Evolutionary conservation across 2,113 vertebrate genomes (phyloP).

Genomic region (Lynx canadensis): DNA sequence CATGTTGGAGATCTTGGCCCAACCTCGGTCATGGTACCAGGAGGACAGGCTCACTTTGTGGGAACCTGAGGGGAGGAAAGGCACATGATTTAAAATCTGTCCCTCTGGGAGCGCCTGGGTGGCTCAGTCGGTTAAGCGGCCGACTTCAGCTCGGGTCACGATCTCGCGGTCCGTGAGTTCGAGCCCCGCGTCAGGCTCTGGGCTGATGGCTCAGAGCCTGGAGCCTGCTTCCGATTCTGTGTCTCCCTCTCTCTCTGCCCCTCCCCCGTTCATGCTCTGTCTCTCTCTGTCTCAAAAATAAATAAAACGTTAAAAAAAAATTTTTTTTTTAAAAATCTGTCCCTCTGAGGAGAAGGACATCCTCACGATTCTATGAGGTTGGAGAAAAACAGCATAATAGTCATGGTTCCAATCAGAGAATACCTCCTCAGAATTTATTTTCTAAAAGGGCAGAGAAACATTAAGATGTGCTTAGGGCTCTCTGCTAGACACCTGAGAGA

Average conservation of each 20-base stretch:
- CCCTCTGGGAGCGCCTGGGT: neutral
- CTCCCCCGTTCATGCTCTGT: too few species aligned
- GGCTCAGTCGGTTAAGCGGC: too few species aligned
- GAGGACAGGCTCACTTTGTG: slow-evolving; percentile 88
- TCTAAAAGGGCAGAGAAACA: neutral
- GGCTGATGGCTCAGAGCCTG: too few species aligned
- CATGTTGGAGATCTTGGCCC: slow-evolving; percentile 89
- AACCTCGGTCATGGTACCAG: slow-evolving; percentile 91
- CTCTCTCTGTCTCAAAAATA: too few species aligned
- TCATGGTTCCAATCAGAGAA: neutral
- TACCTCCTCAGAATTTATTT: neutral
- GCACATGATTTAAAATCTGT: neutral
- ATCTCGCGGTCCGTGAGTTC: too few species aligned
- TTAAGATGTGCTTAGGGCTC: neutral
- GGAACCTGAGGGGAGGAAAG: slow-evolving; percentile 78
- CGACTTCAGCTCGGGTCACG: too few species aligned
- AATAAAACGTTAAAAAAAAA: too few species aligned
- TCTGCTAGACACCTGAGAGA: neutral
- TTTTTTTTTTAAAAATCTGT: neutral
- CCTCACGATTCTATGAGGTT: neutral
- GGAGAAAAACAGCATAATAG: neutral
- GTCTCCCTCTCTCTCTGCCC: too few species aligned
- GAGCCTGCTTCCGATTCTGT: too few species aligned
- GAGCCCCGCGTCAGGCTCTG: too few species aligned
- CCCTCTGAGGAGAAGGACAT: neutral